A percentile compares a stretch with the other conserved stretches of the same genome.
phyloP scores from a whole-genome alignment of 1,140 invertebrate species.

The Episyrphus balteatus region DNA sequence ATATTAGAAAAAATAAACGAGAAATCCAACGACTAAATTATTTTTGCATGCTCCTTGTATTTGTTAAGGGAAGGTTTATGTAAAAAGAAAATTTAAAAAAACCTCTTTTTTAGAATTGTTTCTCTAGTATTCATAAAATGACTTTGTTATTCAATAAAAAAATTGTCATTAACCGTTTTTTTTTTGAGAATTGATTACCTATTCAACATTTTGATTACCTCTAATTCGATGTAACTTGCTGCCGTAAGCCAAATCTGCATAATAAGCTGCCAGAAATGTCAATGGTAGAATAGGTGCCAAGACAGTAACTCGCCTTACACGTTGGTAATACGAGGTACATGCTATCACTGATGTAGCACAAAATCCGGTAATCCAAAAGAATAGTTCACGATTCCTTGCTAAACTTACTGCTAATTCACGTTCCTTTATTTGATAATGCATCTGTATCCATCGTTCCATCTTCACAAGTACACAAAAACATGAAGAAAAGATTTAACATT shows the following conservation, averaged over 20 bases:
- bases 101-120: no score
- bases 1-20: no score
- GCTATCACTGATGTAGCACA: slow-evolving; percentile 41
- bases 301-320: slow-evolving; percentile 45
- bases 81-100: no score
- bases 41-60: no score
- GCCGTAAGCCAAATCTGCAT: slow-evolving; percentile 65
- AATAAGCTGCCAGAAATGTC: slow-evolving; percentile 59
- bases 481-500: no score
- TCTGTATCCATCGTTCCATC: slow-evolving; percentile 63
- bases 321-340: slow-evolving; percentile 40
- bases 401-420: slow-evolving; percentile 58
- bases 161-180: no score
- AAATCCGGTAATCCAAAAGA: slow-evolving; percentile 60
- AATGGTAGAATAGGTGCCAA: slow-evolving; percentile 55
- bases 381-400: slow-evolving; percentile 56
- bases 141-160: no score
- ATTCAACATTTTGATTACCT: slow-evolving; percentile 40
- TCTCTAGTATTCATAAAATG: no score
- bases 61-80: no score
- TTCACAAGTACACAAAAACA: slow-evolving; percentile 18
- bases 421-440: slow-evolving; percentile 68
- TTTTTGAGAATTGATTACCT: no score
- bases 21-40: no score
- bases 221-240: slow-evolving; percentile 62